Evolutionary conservation across 2,113 vertebrate genomes (phyloP).

Genomic region (Paradisaea rubra): DNA sequence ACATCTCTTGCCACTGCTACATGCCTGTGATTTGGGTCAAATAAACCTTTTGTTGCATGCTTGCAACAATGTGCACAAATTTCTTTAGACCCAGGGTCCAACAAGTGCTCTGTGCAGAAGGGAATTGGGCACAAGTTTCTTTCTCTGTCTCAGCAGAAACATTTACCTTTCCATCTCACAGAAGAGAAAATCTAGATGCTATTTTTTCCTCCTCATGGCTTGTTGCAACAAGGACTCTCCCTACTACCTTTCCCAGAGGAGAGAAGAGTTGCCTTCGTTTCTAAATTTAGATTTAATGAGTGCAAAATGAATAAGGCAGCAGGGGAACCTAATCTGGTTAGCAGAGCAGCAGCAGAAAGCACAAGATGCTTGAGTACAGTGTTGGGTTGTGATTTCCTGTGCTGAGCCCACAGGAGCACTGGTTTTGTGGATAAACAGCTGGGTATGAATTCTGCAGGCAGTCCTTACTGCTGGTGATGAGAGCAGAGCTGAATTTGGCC

Average conservation of each 20-base stretch:
- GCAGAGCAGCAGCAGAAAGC: neutral
- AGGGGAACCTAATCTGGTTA: conserved; percentile 33
- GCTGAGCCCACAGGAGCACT: neutral
- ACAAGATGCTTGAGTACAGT: neutral
- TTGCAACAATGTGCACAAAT: neutral
- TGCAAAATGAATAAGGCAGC: conserved; percentile 23
- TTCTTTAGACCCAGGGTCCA: neutral
- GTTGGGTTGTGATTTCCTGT: neutral
- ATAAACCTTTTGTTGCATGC: neutral
- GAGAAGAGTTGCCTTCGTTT: conserved; percentile 1
- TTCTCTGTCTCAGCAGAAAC: neutral
- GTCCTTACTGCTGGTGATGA: neutral
- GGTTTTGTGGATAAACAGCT: neutral
- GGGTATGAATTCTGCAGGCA: neutral
- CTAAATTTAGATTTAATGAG: conserved; percentile 56
- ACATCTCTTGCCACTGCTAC: neutral
- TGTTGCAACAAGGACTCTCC: neutral
- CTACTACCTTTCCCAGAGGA: neutral
- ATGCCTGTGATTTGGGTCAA: neutral
- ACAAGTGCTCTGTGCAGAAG: neutral
- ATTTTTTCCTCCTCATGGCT: neutral
- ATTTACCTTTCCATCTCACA: neutral
- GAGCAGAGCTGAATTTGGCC: conserved; percentile 31
- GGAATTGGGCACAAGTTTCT: neutral
- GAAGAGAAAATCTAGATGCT: neutral